These are phyloP conservation scores for Portevinia maculata DNA, from an alignment of 2,888 invertebrate genomes.

Conservation along the genomic window DNA sequence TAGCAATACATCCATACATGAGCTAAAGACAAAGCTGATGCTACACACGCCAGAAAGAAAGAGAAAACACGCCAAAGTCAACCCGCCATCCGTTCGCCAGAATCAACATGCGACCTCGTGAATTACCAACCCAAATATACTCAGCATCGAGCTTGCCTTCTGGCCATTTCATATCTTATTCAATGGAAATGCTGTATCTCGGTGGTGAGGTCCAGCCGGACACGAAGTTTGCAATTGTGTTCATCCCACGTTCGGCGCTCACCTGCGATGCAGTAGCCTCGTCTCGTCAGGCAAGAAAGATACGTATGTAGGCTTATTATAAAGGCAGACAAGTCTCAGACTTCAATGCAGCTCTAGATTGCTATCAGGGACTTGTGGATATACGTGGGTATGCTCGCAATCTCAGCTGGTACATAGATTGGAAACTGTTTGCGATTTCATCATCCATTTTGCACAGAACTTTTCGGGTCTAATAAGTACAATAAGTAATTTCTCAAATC, in stretches of 20 bases:
- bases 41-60: slow-evolving; percentile 37
- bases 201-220: slow-evolving; percentile 43
- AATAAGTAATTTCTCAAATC: slow-evolving; percentile 52
- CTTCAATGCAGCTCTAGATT: slow-evolving; percentile 58
- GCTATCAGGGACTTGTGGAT: slow-evolving; percentile 41
- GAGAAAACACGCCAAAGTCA: slow-evolving; percentile 30
- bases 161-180: neutral
- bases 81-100: slow-evolving; percentile 38
- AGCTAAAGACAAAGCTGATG: slow-evolving; percentile 10
- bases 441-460: neutral
- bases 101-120: slow-evolving; percentile 64
- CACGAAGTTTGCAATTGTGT: slow-evolving; percentile 52
- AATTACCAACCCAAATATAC: slow-evolving; percentile 36
- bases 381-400: slow-evolving; percentile 28
- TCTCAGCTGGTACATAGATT: too few relatives aligned
- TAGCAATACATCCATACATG: slow-evolving; percentile 35
- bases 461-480: neutral
- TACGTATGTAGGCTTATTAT: slow-evolving; percentile 21
- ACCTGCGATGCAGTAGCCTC: slow-evolving; percentile 65
- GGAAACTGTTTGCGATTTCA: neutral
- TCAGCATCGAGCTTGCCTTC: neutral
- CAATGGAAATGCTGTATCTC: slow-evolving; percentile 4
- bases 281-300: slow-evolving; percentile 14
- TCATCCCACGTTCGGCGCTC: slow-evolving; percentile 66
- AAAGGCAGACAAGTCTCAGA: slow-evolving; percentile 62